Base-by-base conservation (phyloP, 2,113 vertebrate species). In the Nerophis lumbriciformis region DNA sequence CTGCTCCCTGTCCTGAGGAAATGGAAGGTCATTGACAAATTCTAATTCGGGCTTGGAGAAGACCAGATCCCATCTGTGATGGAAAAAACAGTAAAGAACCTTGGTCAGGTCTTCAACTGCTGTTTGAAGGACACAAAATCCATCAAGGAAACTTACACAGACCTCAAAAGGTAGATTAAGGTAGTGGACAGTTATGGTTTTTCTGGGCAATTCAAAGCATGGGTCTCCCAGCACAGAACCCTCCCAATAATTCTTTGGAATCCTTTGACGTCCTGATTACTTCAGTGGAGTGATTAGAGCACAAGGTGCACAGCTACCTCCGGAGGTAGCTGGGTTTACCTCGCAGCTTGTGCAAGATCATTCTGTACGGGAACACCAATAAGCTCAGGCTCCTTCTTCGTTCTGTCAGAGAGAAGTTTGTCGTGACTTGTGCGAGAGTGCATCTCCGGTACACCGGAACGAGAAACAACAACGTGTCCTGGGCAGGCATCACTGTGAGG, bases 331-430 rank as follows among this genome's bases (percentile, higher is more conserved):
- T 53, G 9, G 51, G 51, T 4, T 8, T 53, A 19, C 51, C 51
- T 21, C n/a, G n/a, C n/a, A n/a, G n/a, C n/a, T n/a, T n/a, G 11
- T 21, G 51, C 51, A 53, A 9, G 16, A 53, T 53, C 12, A 19
- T 5, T 6, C 53, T 55, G 9, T 55, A 36, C 6, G 53, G 28
- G 36, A 55, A 55, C 28, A 55, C 28, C 28, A 63, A 54, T 3
- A 45, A 48, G n/a, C 62, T 64, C 61, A 64, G 61, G 42, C 50
- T 63, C 19, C 61, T 39, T 16, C n/a, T 47, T 63, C 53, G 51
- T 19, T 63, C 61, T 1, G 61, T 63, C 21, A 63, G 61, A 21
- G 61, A 63, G 28, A 44, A 48, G 14, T 55, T 48, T 6, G 54
- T 64, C 1, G 6, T 37, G 8, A 14, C 52, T 36, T n/a, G n/a